Evolutionary conservation across 2,113 vertebrate genomes (phyloP), one percentile per base, ranked within the genome.

Genomic region (Columbina picui): DNA sequence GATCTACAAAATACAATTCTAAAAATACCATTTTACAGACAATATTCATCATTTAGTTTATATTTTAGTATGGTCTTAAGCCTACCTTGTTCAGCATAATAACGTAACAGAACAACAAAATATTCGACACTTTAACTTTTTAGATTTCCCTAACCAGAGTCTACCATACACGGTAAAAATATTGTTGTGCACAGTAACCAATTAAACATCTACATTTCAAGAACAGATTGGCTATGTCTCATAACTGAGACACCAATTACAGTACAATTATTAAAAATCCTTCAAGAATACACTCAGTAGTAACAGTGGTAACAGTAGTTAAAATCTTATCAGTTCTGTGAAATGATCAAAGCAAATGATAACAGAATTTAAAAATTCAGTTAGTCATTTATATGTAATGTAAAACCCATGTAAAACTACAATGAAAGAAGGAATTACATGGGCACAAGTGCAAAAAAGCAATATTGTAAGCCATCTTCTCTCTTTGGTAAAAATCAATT

Each of bases 401-500:
- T 84, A 92, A 90, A 95, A 10, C 89, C 93, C 83, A 84, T 34
- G 90, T 93, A 92, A 97, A 7, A 14, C 74, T 88, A 64, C 59
- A 82, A 57, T 20, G 70, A 64, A 95, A 79, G 69, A 94, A 76
- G 60, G 60, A 93, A 95, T 87, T 87, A 96, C 86, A 95, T 6
- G 5, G 83, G 76, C 83, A 92, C n/a, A 90, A 89, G 96, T 96
- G 87, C 87, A 96, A 97, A 97, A 86, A 87, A 94, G 93, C 94
- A 94, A 41, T 74, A 94, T 17, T 68, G 34, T 93, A 90, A 94
- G 79, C 60, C 64, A 55, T 59, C 59, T 89, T 69, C 63, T 94
- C 34, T 96, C 87, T 97, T 95, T 97, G 94, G 91, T 92, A 96
- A 93, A 90, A 94, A 94, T 94, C 85, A 75, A 69, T 83, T 73